Evolutionary conservation across 2,888 invertebrate genomes (phyloP).

Genomic region (Cephus sareptanus): DNA sequence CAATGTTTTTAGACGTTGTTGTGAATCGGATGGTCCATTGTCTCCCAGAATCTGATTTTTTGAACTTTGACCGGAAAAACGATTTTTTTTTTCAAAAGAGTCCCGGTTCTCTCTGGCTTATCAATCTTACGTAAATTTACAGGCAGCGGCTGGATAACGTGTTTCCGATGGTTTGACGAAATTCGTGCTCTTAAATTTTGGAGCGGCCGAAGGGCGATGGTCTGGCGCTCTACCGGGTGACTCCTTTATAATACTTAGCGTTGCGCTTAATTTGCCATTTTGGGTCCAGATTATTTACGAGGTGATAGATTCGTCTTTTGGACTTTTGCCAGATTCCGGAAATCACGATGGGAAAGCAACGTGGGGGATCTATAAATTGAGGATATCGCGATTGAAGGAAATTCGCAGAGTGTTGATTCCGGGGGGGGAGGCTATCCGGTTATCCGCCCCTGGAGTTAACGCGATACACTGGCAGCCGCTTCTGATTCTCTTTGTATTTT

Average conservation of each 20-base stretch:
- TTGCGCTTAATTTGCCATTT: conserved; percentile 13
- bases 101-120: no score
- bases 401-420: conserved; percentile 20
- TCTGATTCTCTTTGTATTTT: conserved; percentile 12
- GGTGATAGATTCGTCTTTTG: conserved; percentile 56
- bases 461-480: conserved; percentile 15
- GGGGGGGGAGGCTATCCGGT: conserved; percentile 14
- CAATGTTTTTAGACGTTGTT: no score
- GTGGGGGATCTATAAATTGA: conserved; percentile 40
- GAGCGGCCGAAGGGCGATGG: not conserved
- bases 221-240: not conserved
- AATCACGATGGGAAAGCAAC: conserved; percentile 21
- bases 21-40: no score
- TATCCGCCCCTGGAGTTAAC: not conserved
- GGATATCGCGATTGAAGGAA: conserved; percentile 30
- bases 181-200: not conserved
- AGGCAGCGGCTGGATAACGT: no score
- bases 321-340: conserved; percentile 40
- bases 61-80: no score
- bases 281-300: conserved; percentile 49
- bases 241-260: not conserved
- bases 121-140: no score
- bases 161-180: no score
- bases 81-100: no score
- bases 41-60: no score